Percentiles rank a stretch among this genome's conserved stretches.
phyloP scores from a whole-genome alignment of 2,113 vertebrate species.

The Haplochromis burtoni region DNA sequence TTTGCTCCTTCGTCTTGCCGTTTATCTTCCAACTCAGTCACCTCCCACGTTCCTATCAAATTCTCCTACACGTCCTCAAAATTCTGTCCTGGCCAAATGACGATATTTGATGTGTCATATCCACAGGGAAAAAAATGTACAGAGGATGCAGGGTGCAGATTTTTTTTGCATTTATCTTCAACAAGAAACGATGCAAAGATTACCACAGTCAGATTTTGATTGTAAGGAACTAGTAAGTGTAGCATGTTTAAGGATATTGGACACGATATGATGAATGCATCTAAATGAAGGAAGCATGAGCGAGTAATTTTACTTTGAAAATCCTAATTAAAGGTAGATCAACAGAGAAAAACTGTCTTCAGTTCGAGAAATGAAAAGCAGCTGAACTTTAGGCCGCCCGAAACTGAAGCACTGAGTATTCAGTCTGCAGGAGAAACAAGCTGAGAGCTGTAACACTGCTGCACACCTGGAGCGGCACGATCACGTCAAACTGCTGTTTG shows the following conservation, averaged over 20 bases:
- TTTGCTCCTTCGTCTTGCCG: not conserved
- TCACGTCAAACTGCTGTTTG: not conserved
- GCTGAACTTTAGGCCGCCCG: not conserved
- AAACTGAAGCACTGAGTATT: not conserved
- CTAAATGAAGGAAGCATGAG: not conserved
- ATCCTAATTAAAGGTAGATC: not conserved
- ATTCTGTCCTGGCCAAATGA: not conserved
- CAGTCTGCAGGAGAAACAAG: not conserved
- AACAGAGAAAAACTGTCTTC: not conserved
- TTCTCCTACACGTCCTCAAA: not conserved
- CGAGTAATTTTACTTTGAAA: not conserved
- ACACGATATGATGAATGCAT: not conserved
- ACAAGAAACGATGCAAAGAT: not conserved
- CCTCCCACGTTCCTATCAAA: constrained; percentile 26
- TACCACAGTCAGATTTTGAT: not conserved
- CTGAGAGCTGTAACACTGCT: not conserved
- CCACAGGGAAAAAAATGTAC: not conserved
- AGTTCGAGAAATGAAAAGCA: not conserved
- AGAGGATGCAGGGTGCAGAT: not conserved
- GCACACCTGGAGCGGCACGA: not conserved
- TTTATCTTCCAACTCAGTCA: constrained; percentile 32
- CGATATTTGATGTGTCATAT: not conserved
- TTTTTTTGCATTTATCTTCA: not conserved
- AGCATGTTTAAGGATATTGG: not conserved
- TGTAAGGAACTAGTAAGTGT: not conserved